Conservation (phyloP, 2,797 vertebrate species). For the Hemitrygon akajei region DNA sequence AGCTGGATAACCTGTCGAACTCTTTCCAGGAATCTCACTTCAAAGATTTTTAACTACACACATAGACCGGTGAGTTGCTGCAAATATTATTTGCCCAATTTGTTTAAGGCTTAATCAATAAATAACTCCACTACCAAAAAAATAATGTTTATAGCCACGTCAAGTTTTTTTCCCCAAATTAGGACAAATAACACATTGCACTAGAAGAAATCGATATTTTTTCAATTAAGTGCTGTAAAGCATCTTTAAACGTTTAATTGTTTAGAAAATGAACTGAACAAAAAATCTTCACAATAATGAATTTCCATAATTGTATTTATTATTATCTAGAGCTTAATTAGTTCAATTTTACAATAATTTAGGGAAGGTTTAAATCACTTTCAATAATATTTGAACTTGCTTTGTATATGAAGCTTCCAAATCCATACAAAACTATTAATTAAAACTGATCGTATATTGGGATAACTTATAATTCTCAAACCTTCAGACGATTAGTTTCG, state of each 20-base stretch:
- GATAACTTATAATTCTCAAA: slow-evolving; percentile 14
- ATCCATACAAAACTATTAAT: neutral
- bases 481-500: neutral
- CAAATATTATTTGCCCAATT: slow-evolving; percentile 15
- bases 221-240: neutral
- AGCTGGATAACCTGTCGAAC: slow-evolving; percentile 9
- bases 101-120: neutral
- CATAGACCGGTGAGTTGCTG: neutral
- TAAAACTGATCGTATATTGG: neutral
- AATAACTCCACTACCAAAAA: neutral
- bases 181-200: neutral
- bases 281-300: neutral
- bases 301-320: neutral
- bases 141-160: neutral
- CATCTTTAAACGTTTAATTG: slow-evolving; percentile 1
- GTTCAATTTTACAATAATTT: too few species aligned
- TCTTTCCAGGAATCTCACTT: slow-evolving; percentile 21
- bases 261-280: neutral
- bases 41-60: slow-evolving; percentile 6
- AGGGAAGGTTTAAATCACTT: neutral
- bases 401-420: neutral
- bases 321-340: neutral
- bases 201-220: neutral
- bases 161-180: neutral
- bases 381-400: neutral